Conservation (phyloP, 1,140 invertebrate genomes). For the Trichonephila inaurata region DNA sequence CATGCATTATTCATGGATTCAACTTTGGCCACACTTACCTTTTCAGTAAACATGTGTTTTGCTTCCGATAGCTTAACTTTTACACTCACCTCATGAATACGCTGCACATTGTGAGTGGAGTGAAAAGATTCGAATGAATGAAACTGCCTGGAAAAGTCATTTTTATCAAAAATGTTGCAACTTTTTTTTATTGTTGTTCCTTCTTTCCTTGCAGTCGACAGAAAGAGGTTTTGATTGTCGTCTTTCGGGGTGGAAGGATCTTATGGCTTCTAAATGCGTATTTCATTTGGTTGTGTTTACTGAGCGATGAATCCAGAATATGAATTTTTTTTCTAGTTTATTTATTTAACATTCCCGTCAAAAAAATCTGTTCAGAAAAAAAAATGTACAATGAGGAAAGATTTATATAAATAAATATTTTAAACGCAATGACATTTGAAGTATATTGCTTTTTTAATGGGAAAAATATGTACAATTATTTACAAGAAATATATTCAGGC, state of each 20-base stretch:
- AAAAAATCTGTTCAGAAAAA: no score
- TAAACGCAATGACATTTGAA: no score
- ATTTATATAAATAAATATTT: no score
- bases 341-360: no score
- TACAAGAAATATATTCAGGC: no score
- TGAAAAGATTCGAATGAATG: constrained; percentile 51
- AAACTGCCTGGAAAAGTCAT: constrained; percentile 61
- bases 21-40: constrained; percentile 58
- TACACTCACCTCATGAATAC: constrained; percentile 49
- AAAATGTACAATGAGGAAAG: no score
- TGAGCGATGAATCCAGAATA: neutral
- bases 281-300: constrained; percentile 4
- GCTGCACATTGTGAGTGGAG: neutral
- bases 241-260: neutral
- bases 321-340: neutral
- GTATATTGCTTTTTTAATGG: no score
- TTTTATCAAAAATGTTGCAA: constrained; percentile 32
- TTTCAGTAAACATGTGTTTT: constrained; percentile 73
- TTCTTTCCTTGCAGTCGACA: neutral
- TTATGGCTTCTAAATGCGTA: neutral
- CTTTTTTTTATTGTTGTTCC: neutral
- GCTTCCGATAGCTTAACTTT: constrained; percentile 57
- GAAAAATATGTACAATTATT: no score
- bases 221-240: constrained; percentile 40
- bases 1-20: constrained; percentile 72